A percentile compares a stretch with the other conserved stretches of the same genome.
phyloP scores from a whole-genome alignment of 2,113 vertebrate genomes.

The Anarhynchus alexandrinus region DNA sequence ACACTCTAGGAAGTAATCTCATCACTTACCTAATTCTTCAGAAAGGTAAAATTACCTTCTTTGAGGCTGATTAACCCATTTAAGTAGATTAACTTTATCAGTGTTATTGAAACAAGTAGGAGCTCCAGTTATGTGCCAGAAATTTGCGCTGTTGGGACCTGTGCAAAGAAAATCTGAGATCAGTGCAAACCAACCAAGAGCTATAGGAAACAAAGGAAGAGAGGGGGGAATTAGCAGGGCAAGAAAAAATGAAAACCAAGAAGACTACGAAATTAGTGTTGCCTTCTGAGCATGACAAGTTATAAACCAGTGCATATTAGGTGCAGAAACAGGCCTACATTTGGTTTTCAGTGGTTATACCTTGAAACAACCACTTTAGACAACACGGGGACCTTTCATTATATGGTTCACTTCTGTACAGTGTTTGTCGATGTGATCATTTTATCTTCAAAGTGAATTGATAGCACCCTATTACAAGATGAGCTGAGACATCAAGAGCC shows the following conservation, averaged over 20 bases:
- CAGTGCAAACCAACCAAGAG: background rate
- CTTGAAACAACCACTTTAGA: background rate
- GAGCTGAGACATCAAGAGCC: background rate
- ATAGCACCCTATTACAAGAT: background rate
- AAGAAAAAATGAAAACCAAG: background rate
- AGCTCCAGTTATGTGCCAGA: background rate
- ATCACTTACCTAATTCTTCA: background rate
- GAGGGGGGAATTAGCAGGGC: fast-evolving
- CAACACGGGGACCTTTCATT: background rate
- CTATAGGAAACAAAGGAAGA: background rate
- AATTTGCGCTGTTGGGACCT: background rate
- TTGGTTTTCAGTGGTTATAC: background rate
- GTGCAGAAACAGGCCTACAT: background rate
- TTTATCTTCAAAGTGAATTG: background rate
- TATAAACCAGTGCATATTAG: background rate
- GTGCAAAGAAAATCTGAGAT: background rate
- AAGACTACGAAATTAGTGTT: background rate
- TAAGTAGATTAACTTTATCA: background rate
- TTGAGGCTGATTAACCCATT: background rate
- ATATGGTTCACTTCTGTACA: background rate
- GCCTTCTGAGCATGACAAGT: background rate
- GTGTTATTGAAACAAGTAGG: background rate
- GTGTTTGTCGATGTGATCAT: background rate
- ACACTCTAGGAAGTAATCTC: background rate
- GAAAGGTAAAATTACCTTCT: background rate